These are phyloP conservation scores for Drosophila burlai DNA, from an alignment of 1,140 invertebrate species.

Conservation along the genomic window DNA sequence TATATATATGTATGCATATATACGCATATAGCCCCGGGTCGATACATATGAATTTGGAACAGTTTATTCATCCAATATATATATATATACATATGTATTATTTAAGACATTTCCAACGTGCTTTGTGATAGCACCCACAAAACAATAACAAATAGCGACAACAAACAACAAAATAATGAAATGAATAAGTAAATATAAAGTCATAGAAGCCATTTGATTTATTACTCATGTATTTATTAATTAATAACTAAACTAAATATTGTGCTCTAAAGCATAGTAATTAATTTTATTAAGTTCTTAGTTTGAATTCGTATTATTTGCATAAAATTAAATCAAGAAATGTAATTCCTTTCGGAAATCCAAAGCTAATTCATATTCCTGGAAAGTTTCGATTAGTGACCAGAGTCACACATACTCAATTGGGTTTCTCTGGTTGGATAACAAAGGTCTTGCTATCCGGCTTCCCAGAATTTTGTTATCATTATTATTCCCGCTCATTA, in stretches of 20 bases:
- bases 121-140: slow-evolving; percentile 34
- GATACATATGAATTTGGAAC: slow-evolving; percentile 39
- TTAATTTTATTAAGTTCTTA: not conserved
- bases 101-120: slow-evolving; percentile 56
- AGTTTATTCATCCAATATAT: slow-evolving; percentile 53
- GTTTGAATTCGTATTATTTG: not conserved
- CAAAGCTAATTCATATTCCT: not conserved
- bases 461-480: slow-evolving; percentile 21
- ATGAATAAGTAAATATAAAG: slow-evolving; percentile 22
- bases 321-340: not conserved
- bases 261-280: not conserved
- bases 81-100: slow-evolving; percentile 27
- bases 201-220: not conserved
- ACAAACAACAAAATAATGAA: slow-evolving; percentile 36
- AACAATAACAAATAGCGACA: slow-evolving; percentile 23
- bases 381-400: slow-evolving; percentile 7
- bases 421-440: slow-evolving; percentile 10
- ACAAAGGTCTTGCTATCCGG: slow-evolving; percentile 17
- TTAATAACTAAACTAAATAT: not conserved
- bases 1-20: slow-evolving; percentile 13
- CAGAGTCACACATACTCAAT: not conserved
- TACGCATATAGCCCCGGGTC: slow-evolving; percentile 29
- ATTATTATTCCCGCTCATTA: slow-evolving; percentile 4
- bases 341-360: not conserved
- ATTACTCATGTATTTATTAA: not conserved